Conservation (phyloP, 2,888 invertebrate genomes). For the Brenthis ino region DNA sequence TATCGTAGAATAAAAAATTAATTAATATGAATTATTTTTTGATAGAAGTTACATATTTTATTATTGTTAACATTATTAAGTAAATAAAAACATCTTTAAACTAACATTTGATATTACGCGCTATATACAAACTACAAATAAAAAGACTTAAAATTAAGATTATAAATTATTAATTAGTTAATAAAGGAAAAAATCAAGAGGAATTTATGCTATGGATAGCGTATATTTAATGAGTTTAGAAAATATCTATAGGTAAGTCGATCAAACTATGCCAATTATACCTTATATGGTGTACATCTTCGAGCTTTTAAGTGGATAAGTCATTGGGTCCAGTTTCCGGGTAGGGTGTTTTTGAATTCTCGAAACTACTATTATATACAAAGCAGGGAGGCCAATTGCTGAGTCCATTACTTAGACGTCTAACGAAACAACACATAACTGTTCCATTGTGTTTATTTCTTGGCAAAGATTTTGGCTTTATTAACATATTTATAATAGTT, state of each 20-base stretch:
- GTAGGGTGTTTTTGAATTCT: constrained; percentile 69
- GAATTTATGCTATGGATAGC: neutral
- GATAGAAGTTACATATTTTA: neutral
- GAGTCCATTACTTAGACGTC: constrained; percentile 68
- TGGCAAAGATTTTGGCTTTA: constrained; percentile 75
- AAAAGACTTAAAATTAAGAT: too few relatives aligned
- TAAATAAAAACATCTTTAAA: neutral
- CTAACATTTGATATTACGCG: neutral
- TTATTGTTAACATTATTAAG: too few relatives aligned
- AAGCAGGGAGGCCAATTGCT: constrained; percentile 74
- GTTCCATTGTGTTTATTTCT: constrained; percentile 80
- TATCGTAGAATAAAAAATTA: constrained; percentile 10
- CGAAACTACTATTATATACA: constrained; percentile 79
- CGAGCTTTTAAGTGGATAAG: constrained; percentile 62
- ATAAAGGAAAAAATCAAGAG: too few relatives aligned
- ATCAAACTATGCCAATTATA: constrained; percentile 59
- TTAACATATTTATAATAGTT: constrained; percentile 40
- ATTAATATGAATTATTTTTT: constrained; percentile 1
- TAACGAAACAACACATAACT: constrained; percentile 71
- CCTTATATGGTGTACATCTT: constrained; percentile 68
- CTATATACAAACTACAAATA: too few relatives aligned
- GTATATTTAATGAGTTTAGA: constrained; percentile 23
- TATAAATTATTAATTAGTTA: too few relatives aligned
- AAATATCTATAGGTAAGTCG: constrained; percentile 58
- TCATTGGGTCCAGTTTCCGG: constrained; percentile 64